Evolutionary conservation across 2,888 invertebrate species (phyloP), one percentile per base, ranked within the genome.

Genomic region (Dorcus hopei): DNA sequence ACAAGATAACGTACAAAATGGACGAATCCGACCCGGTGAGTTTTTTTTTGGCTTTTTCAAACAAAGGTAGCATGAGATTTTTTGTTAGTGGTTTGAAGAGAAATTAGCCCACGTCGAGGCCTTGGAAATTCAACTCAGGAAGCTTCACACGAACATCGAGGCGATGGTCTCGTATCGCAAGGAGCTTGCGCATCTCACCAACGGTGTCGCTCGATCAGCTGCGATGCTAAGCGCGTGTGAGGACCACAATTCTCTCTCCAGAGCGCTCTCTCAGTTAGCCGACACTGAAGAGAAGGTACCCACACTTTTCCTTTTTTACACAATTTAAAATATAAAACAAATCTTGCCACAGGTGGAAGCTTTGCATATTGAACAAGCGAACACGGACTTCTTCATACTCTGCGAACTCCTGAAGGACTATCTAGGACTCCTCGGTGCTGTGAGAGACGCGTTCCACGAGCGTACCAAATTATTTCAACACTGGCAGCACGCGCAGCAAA

Each of bases 1-100:
- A 95, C 77, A 98, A 98, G 82, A 97, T 99, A 71, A 95, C 97
- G 0, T 97, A 94, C 79, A 95, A 93, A 81, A 99, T 99, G 97
- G 98, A 98, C 75, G 99, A 99, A 81, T 93, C 91, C 61, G 99
- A 99, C 81, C 91, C 95, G 70, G 96, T 97, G 80, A 86, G 85
- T 79, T 58, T 14, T 79, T 58, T 14, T 26, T n/a, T 9, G 11
- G 7, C 11, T 33, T n/a, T 49, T 14, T 16, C 7, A 48, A 42
- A 5, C 7, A 7, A 16, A n/a, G 1, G 9, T 50, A 8, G 3
- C 6, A 0, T 33, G 26, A 2, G 39, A 6, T 8, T 52, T 26
- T 49, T 50, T 14, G 39, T 19, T 71, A 97, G 94, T 99, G 99
- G 99, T 99, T 99, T 81, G 97, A 98, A 77, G 97, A 99, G 77